Base-by-base conservation (phyloP, 2,888 invertebrate species). In the Papilio elwesi region DNA sequence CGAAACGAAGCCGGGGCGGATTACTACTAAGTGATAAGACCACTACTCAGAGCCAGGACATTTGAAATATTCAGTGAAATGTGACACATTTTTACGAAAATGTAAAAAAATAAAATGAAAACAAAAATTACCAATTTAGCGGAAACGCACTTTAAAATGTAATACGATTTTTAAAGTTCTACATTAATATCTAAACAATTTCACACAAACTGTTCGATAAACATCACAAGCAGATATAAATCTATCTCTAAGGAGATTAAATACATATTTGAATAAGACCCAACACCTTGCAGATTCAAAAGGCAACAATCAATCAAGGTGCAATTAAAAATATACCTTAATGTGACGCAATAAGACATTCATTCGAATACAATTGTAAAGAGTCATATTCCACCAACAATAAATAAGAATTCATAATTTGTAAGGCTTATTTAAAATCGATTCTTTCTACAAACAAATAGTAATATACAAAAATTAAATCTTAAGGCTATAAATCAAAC, bases 251-350 rank as follows among this genome's bases (percentile, higher is more conserved):
- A 62, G 36, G 36, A 59, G 13, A 36, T 59, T 15, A 36, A 38
- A 15, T 12, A 62, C 38, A 62, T 26, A 51, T 6, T 65, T 5
- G 49, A 51, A 65, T n/a, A 48, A 59, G n/a, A 59, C 13, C 57
- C n/a, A 38, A n/a, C 38, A 57, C n/a, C n/a, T n/a, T 6, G n/a
- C n/a, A n/a, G 38, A 43, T 59, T 59, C 5, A 43, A 59, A 59
- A 59, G 43, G 59, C 43, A 59, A 57, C 57, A 57, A 59, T 43
- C 6, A 43, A 43, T n/a, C n/a, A 59, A 59, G 38, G 59, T 59
- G 59, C 59, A 62, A 52, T n/a, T 15, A 52, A 62, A 43, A 59
- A 43, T 43, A 62, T 15, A 62, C 59, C 43, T 62, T 62, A 62
- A 62, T 11, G n/a, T 43, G 6, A 43, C 10, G 15, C 5, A 6